These are phyloP conservation scores for Phenganax subtilis DNA, from an alignment of 92 coral and sea anemone species.

Conservation along the genomic window DNA sequence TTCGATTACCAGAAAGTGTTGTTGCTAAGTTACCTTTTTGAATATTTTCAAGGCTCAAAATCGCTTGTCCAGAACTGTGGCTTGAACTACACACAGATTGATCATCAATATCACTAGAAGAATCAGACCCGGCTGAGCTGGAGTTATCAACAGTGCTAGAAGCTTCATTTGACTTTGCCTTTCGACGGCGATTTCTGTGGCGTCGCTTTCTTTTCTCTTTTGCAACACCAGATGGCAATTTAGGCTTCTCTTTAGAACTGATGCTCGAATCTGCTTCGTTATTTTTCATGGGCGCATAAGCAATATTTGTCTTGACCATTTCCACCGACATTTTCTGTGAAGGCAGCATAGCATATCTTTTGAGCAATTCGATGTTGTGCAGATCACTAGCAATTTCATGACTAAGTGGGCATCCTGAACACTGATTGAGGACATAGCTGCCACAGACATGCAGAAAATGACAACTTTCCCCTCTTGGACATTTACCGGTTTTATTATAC, in stretches of 20 bases:
- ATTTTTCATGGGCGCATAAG: not conserved
- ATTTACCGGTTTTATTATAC: constrained; percentile 4
- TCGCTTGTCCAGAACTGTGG: not conserved
- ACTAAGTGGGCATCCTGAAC: not conserved
- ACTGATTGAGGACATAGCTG: constrained; percentile 24
- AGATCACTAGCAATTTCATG: constrained; percentile 2
- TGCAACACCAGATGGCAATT: not conserved
- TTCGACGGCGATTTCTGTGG: not conserved
- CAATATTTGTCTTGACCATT: constrained; percentile 30
- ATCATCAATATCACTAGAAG: not conserved
- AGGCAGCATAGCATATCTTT: constrained; percentile 16
- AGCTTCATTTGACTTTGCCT: not conserved
- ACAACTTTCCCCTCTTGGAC: constrained; percentile 31
- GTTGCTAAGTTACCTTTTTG: not conserved
- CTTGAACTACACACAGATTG: constrained; percentile 4
- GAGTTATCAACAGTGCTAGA: not conserved
- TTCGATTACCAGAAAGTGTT: constrained; percentile 1
- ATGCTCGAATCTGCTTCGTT: not conserved
- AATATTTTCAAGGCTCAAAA: constrained; percentile 17
- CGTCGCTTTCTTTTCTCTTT: constrained; percentile 1
- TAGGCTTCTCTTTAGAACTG: not conserved
- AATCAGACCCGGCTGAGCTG: not conserved
- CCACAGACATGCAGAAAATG: constrained; percentile 24
- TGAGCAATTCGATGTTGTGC: constrained; percentile 25
- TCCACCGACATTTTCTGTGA: constrained; percentile 30